Evolutionary conservation across 2,888 invertebrate genomes (phyloP), one percentile per base, ranked within the genome.

Genomic region (Tuberolachnus salignus): DNA sequence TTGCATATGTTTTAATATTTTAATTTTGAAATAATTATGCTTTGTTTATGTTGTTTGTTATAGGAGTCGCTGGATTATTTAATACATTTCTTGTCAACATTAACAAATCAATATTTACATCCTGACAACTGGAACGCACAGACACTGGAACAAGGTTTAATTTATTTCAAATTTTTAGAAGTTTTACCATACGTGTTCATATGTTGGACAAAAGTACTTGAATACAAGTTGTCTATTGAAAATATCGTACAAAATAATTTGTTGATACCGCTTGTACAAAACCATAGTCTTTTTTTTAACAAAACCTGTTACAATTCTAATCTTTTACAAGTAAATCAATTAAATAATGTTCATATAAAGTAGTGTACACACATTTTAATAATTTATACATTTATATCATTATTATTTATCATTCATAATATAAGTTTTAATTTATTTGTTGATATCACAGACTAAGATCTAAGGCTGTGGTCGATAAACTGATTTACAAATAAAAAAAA

Each of bases 1-100:
- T 34, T 61, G 10, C n/a, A n/a, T n/a, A 42, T 61, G 42, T 10
- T 11, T 11, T 9, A 16, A 11, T n/a, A 9, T 53, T 67, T 34
- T 53, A 51, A 34, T 67, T 51, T 14, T 13, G 4, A 0, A 53
- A 14, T 21, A 11, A 16, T 63, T 34, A 55, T 14, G 10, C 49
- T 66, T 67, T 11, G 16, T 34, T 10, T 63, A n/a, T 23, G 1
- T 19, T 71, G 3, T 57, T 64, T 16, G 9, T 51, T 55, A 42
- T 14, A 75, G 75, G 66, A 57, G n/a, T 19, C 75, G 19, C 46
- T 75, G 46, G 46, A 75, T 44, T 66, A 66, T 44, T 21, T 74
- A n/a, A 0, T 53, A 14, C 23, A 1, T 6, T 64, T 74, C 42
- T 64, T 74, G 64, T 75, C 66, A 46, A 66, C 13, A 16, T 55